Base-by-base conservation (phyloP, 2,797 vertebrate genomes). In the Dermochelys coriacea region DNA sequence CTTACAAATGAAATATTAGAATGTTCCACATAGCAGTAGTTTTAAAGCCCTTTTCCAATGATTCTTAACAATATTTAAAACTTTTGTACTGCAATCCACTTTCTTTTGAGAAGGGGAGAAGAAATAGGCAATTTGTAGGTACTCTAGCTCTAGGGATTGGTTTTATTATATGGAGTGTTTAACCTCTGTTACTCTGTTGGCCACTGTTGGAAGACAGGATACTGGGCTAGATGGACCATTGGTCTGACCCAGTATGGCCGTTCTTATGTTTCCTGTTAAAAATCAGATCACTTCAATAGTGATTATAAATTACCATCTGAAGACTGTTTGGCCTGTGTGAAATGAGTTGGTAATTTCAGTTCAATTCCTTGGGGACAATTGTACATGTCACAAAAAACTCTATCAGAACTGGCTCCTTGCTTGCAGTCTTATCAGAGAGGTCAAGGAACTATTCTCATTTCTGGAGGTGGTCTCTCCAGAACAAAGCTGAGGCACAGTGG, bases 1-100 rank as follows among this genome's bases (percentile, higher is more conserved):
- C 94, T 93, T 86, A 82, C 80, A 92, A 95, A 93, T 94, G 10
- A 97, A 98, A 95, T 96, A 91, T 15, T 23, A 88, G 88, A 91
- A 79, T 91, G 84, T 95, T 96, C 95, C 61, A 90, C 52, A 11
- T 92, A 96, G 87, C 78, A 84, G 6, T 93, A 80, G 83, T 95
- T 96, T 94, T 84, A 94, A 77, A 37, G 37, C 41, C 34, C 91
- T 96, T 94, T 85, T 94, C 91, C 94, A 77, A 90, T 89, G 75
- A 84, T 14, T 94, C 87, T 93, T 68, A 92, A 88, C 51, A 89
- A 12, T 81, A 79, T 89, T 51, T 55, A 84, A 86, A 89, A 78
- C 21, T 77, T 54, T 31, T 77, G 2, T 34, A 34, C 3, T 50
- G 1, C 41, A 49, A 16, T 77, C 27, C 45, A 45, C 51, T 91